Base-by-base conservation (phyloP, 1,140 invertebrate species). In the Camponotus floridanus region DNA sequence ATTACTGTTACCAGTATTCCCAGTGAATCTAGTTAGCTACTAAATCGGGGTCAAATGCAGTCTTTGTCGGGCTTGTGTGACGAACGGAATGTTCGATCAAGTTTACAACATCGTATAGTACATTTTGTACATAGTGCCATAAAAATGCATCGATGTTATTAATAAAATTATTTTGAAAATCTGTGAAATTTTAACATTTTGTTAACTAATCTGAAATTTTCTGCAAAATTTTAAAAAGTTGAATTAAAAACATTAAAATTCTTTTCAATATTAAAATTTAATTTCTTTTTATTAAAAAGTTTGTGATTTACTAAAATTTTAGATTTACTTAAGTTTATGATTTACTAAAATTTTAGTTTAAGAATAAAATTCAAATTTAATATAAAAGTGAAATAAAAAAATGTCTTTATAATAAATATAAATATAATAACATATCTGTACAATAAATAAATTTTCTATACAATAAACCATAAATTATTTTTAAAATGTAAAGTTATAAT, bases 151-250 rank as follows among this genome's bases (percentile, higher is more conserved):
- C 3, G 8, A 36, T 18, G 26, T 55, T 67, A 11, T 79, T 79
- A 36, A 62, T 21, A 61, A 61, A 76, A 76, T 31, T 42, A 61
- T 11, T 42, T 6, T 42, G 3, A 61, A 26, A 39, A 39, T 26
- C 33, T 78, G 26, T 67, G 11, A 78, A 48, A 78, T 51, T 57
- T 76, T 59, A 21, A 36, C 36, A 78, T 67, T 51, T 57, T 76
- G 6, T 39, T 61, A 36, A 73, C 8, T 26, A 59, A 26, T 21
- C 59, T 59, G 21, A 59, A 59, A 73, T 39, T 21, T 74, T 59
- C 0, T 21, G 11, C 39, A n/a, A 74, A 59, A 0, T 26, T 26
- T 26, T 39, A 4, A 74, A 59, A 21, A 0, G 39, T 59, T 5
- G 13, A 74, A 59, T 59, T 59, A 18, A 59, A 74, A 59, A 42